phyloP scores from a whole-genome alignment of 2,888 invertebrate genomes.

The Amphipoea oculea region DNA sequence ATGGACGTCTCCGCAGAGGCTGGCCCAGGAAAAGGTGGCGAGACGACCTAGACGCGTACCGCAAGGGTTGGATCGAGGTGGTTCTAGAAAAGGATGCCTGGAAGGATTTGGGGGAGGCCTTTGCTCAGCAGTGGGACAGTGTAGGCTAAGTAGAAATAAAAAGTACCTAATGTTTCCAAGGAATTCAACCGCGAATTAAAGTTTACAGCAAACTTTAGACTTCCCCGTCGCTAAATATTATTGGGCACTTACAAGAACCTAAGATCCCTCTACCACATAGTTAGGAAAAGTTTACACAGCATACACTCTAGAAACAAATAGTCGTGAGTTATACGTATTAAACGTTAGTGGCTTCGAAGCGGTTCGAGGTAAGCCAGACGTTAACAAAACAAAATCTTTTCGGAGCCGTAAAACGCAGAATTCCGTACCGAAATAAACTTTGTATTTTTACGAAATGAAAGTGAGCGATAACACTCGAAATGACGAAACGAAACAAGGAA shows the following conservation, averaged over 20 bases:
- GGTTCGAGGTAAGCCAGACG: slow-evolving; percentile 54
- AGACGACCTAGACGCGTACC: background rate
- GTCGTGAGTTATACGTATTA: slow-evolving; percentile 20
- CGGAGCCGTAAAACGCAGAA: slow-evolving; percentile 56
- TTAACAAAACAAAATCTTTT: slow-evolving; percentile 58
- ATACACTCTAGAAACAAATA: slow-evolving; percentile 42
- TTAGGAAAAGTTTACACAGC: slow-evolving; percentile 42
- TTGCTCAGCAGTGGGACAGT: no score
- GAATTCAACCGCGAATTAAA: background rate
- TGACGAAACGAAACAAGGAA: slow-evolving; percentile 37
- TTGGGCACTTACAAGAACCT: slow-evolving; percentile 33
- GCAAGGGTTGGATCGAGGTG: background rate
- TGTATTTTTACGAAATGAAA: slow-evolving; percentile 60
- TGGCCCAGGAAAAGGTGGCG: background rate
- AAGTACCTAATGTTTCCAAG: background rate
- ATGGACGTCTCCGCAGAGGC: background rate
- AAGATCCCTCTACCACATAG: slow-evolving; percentile 3
- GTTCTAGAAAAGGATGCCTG: background rate
- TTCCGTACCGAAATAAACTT: slow-evolving; percentile 62
- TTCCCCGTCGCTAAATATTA: slow-evolving; percentile 22
- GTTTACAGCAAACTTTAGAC: background rate
- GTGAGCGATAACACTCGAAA: slow-evolving; percentile 50
- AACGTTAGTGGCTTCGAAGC: slow-evolving; percentile 45
- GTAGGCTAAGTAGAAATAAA: no score
- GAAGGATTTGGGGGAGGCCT: background rate